Base-by-base conservation (phyloP, 2,888 invertebrate species). In the Disparrhopalites patrizii region DNA sequence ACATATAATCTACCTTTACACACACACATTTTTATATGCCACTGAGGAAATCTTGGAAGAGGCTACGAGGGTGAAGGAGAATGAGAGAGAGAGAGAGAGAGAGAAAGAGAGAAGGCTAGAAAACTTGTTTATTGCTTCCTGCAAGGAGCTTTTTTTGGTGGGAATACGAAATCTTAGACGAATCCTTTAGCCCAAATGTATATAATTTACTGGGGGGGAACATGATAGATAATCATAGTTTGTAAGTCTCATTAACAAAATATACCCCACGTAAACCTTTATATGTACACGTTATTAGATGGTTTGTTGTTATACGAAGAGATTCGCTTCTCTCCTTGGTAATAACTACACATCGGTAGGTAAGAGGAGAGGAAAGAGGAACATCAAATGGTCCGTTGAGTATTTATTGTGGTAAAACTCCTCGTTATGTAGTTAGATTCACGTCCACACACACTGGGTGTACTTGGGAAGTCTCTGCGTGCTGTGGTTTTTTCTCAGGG, bases 71-170 rank as follows among this genome's bases (percentile, higher is more conserved):
- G n/a, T n/a, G n/a, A n/a, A n/a, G n/a, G n/a, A 36, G 36, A 36
- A 8, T 10, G 8, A 13, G 36, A 36, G 8, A 36, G 36, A 36
- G 36, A 36, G 36, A 36, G 36, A 36, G 36, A 36, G 36, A 36
- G 36, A 51, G 5, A 27, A n/a, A 25, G 51, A 13, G 51, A 8
- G 25, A 15, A 5, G 1, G 30, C 27, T n/a, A 33, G 36, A 28
- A 40, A 61, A 51, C 61, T 51, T 61, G 61, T 51, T 51, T 40
- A 60, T 51, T 31, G 61, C 51, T 61, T 61, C 61, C 61, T 61
- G 50, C 47, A 61, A 60, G 25, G 50, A 36, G 51, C 25, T 15
- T 27, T 43, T 13, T 23, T 38, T 4, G 15, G 57, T 25, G 30
- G 23, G 31, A 25, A 13, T 31, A 31, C 15, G n/a, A 18, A 31